Conservation (phyloP, 2,113 vertebrate species). For the Polypterus senegalus region DNA sequence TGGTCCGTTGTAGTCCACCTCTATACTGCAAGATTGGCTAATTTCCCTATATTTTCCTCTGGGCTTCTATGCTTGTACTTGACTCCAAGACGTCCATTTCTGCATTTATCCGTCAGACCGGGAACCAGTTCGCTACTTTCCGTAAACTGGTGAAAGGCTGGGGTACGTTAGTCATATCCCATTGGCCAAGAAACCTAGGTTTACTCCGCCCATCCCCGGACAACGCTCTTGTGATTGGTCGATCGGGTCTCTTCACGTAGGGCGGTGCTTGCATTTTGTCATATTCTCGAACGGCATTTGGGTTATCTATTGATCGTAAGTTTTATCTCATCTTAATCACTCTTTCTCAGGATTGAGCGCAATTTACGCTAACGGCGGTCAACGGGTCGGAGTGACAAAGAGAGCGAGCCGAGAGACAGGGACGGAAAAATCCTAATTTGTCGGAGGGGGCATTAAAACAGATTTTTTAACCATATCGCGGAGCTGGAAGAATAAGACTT, state of each 20-base stretch:
- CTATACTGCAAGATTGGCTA: too few relatives aligned
- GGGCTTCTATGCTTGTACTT: too few relatives aligned
- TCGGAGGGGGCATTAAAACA: constrained; percentile 19
- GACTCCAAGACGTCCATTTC: too few relatives aligned
- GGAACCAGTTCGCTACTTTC: constrained; percentile 25
- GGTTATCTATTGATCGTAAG: constrained; percentile 1
- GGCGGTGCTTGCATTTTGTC: constrained; percentile 37
- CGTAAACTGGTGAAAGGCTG: constrained; percentile 33
- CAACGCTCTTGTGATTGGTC: constrained; percentile 40
- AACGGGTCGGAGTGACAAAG: constrained; percentile 52
- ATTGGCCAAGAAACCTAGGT: constrained; percentile 26
- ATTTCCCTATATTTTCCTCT: too few relatives aligned
- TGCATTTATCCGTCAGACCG: too few relatives aligned
- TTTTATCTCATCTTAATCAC: background rate
- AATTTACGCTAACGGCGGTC: constrained; percentile 35
- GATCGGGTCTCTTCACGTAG: constrained; percentile 25
- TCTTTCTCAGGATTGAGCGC: constrained; percentile 24
- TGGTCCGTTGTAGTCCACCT: too few relatives aligned
- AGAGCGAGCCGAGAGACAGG: constrained; percentile 46
- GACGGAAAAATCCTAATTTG: constrained; percentile 42
- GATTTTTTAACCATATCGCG: background rate
- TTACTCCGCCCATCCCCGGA: constrained; percentile 30
- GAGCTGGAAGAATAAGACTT: too few relatives aligned
- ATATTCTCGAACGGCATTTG: constrained; percentile 30
- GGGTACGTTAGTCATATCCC: background rate